Evolutionary conservation across 2,113 vertebrate genomes (phyloP).

Genomic region (Pachyramphus minor): DNA sequence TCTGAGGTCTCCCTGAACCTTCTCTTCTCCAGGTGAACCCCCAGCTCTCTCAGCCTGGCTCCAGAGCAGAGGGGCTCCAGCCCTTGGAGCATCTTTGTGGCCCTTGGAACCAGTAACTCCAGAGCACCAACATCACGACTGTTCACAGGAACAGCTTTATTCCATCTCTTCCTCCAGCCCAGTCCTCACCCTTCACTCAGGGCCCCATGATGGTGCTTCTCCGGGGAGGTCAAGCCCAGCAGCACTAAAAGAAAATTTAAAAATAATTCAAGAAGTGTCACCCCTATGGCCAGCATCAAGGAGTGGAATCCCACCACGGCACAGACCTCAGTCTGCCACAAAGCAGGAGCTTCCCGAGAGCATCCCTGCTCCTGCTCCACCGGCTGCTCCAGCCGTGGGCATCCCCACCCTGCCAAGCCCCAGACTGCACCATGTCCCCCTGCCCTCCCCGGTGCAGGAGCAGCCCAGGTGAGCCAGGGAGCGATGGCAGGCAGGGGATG

Average conservation of each 20-base stretch:
- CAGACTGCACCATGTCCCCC: fast-evolving
- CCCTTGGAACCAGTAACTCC: neutral
- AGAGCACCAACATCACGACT: neutral
- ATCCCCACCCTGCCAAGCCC: neutral
- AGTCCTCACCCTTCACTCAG: neutral
- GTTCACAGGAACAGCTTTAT: neutral
- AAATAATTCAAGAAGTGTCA: neutral
- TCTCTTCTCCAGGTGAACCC: neutral
- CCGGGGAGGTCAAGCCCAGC: neutral
- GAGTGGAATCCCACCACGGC: neutral
- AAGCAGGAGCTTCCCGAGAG: neutral
- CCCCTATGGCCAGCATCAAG: neutral
- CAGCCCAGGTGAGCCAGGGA: neutral
- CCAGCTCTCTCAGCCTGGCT: neutral
- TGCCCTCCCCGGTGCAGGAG: neutral
- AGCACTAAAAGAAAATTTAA: neutral
- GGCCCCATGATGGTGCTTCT: neutral
- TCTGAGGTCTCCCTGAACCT: neutral
- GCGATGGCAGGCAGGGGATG: neutral
- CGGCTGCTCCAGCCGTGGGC: neutral
- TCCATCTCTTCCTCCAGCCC: neutral
- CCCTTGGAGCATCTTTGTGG: fast-evolving
- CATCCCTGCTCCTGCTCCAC: no score
- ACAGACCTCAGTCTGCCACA: fast-evolving
- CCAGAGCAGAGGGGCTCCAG: neutral